Percentiles rank a stretch among this genome's conserved stretches.
Conservation (phyloP, 2,797 vertebrate genomes). For the Myotis daubentonii region DNA sequence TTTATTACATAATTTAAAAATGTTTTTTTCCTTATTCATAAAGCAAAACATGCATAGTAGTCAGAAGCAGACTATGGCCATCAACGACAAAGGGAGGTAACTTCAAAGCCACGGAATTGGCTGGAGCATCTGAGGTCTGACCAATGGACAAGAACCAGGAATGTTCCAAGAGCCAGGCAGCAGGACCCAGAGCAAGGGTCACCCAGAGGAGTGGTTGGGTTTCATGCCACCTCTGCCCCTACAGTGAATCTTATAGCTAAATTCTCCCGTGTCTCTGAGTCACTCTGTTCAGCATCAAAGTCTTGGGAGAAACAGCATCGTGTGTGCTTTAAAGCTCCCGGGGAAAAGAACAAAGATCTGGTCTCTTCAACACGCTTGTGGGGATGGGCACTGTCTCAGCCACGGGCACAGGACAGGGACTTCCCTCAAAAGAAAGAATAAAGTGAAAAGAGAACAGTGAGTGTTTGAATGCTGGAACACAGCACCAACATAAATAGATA, state of each 20-base stretch:
- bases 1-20: not conserved
- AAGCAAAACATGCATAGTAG: not conserved
- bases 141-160: not conserved
- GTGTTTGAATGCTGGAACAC: not conserved
- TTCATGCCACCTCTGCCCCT: not conserved
- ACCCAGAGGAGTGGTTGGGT: rapidly evolving
- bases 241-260: not conserved
- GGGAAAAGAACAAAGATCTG: not conserved
- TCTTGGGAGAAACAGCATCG: not conserved
- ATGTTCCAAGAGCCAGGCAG: not conserved
- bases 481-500: not conserved
- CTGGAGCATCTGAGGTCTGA: not conserved
- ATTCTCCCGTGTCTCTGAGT: not conserved
- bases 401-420: not conserved
- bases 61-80: not conserved
- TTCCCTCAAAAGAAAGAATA: not conserved
- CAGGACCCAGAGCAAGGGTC: too few species aligned
- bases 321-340: not conserved
- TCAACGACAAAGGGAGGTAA: not conserved
- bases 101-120: too few species aligned
- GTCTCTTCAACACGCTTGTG: not conserved
- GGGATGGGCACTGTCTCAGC: not conserved
- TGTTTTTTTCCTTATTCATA: not conserved
- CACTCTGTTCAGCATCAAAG: not conserved
- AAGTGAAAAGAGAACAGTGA: not conserved